These are phyloP conservation scores for Lonchura striata DNA, from an alignment of 2,113 vertebrate genomes.

Conservation along the genomic window DNA sequence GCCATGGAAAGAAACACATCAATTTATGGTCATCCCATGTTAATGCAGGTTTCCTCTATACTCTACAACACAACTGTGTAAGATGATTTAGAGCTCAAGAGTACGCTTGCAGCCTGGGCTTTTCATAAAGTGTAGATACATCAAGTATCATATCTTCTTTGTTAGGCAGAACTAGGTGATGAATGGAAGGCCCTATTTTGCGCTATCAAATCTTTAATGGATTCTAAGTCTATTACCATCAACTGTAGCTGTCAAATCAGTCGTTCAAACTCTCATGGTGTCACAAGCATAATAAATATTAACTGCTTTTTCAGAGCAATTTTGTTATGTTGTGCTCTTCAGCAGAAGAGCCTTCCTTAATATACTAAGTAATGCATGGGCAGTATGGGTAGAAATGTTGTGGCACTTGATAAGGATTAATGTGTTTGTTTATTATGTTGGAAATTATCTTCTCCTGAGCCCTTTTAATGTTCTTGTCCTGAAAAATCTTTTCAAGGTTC, in stretches of 20 bases:
- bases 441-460: not conserved
- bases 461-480: not conserved
- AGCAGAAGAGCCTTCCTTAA: not conserved
- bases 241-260: constrained; percentile 21
- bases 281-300: constrained; percentile 42
- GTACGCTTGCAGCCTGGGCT: not conserved
- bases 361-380: not conserved
- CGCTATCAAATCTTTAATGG: constrained; percentile 1
- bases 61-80: not conserved
- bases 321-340: not conserved
- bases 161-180: not conserved
- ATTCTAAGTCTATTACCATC: constrained; percentile 37
- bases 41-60: not conserved
- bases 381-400: not conserved
- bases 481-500: not conserved
- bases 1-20: not conserved
- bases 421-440: constrained; percentile 23
- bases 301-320: constrained; percentile 12
- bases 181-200: not conserved
- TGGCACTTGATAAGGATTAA: constrained; percentile 19
- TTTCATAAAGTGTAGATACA: not conserved
- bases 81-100: not conserved
- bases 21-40: not conserved
- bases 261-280: not conserved
- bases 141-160: not conserved